Conservation (phyloP, 2,113 vertebrate genomes). For the Hystrix cristata region DNA sequence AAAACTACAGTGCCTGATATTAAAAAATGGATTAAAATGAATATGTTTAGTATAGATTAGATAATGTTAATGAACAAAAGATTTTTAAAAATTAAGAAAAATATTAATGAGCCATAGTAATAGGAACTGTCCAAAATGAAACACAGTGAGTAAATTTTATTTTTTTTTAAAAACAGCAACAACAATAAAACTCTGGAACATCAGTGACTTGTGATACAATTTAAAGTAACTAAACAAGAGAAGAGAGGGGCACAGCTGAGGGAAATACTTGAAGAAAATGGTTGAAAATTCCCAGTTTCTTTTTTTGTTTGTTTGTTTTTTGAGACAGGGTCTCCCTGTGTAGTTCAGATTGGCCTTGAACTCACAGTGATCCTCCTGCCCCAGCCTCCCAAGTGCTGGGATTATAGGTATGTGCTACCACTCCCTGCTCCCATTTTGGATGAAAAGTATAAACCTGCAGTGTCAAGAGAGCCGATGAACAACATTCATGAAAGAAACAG, state of each 20-base stretch:
- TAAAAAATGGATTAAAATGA: not conserved
- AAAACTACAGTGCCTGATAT: not conserved
- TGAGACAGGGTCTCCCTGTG: too few species aligned
- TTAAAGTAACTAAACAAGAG: not conserved
- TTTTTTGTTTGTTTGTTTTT: too few species aligned
- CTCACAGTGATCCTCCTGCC: too few species aligned
- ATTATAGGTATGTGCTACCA: too few species aligned
- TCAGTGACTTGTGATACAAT: not conserved
- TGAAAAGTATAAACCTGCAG: not conserved
- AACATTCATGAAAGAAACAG: conserved; percentile 16
- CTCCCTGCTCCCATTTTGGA: not conserved
- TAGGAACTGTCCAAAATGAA: not conserved
- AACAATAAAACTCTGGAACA: not conserved
- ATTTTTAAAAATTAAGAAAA: not conserved
- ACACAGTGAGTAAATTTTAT: not conserved
- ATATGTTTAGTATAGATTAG: not conserved
- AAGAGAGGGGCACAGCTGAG: not conserved
- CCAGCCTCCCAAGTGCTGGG: too few species aligned
- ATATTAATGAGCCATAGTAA: not conserved
- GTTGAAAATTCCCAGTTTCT: not conserved
- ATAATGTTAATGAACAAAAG: not conserved
- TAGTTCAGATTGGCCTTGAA: too few species aligned
- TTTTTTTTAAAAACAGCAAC: not conserved
- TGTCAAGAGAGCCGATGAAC: not conserved
- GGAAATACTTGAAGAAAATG: not conserved